Conservation (phyloP, 2,113 vertebrate genomes). For the Carassius auratus region DNA sequence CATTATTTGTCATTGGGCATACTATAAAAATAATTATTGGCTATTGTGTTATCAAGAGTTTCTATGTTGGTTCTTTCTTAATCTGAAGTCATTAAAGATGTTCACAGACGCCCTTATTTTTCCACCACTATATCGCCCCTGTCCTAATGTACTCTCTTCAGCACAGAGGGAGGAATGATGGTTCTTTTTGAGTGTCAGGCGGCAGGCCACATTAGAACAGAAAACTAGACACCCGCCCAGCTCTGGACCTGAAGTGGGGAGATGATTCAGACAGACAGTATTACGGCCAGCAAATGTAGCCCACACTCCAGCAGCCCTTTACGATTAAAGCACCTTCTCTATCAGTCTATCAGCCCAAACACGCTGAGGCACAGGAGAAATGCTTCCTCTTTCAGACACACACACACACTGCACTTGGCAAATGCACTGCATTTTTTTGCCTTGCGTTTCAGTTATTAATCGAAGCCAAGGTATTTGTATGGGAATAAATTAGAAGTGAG, state of each 20-base stretch:
- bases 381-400: conserved; percentile 3
- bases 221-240: conserved; percentile 20
- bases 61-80: neutral
- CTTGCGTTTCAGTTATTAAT: conserved; percentile 72
- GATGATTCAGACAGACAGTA: conserved; percentile 47
- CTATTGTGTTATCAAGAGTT: neutral
- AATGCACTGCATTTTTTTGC: conserved; percentile 31
- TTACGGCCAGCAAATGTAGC: conserved; percentile 26
- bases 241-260: conserved; percentile 27
- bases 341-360: conserved; percentile 54
- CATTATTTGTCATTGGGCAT: neutral
- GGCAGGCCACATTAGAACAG: conserved; percentile 29
- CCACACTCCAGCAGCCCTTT: conserved; percentile 46
- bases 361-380: conserved; percentile 48
- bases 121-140: neutral
- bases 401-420: conserved; percentile 41
- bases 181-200: conserved; percentile 29
- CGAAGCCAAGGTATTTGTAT: conserved; percentile 69
- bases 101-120: neutral
- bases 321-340: conserved; percentile 50
- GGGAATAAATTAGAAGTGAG: conserved; percentile 68
- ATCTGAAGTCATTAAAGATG: neutral
- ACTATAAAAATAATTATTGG: neutral
- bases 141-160: conserved; percentile 20
- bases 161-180: conserved; percentile 7